These are phyloP conservation scores for Caradrina clavipalpis DNA, from an alignment of 2,888 invertebrate species.

Conservation along the genomic window DNA sequence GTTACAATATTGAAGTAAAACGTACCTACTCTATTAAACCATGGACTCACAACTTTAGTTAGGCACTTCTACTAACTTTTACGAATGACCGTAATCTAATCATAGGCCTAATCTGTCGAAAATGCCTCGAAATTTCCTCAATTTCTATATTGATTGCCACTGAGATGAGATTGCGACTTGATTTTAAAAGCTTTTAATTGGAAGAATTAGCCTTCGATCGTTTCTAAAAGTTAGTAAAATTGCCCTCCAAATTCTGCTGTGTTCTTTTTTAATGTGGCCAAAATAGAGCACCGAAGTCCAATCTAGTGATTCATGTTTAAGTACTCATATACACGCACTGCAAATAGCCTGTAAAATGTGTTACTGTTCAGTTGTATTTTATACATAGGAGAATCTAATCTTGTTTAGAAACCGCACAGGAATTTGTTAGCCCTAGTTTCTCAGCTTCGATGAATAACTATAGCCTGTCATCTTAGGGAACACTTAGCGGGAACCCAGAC, in stretches of 20 bases:
- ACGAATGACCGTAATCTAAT: too few relatives aligned
- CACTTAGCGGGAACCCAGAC: neutral
- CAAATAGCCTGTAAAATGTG: neutral
- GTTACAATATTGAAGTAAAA: constrained; percentile 13
- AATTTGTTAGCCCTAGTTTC: neutral
- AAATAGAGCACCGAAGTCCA: neutral
- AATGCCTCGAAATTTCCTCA: too few relatives aligned
- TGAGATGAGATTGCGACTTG: too few relatives aligned
- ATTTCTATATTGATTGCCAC: too few relatives aligned
- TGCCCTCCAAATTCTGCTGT: too few relatives aligned
- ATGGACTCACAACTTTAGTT: neutral
- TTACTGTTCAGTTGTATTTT: neutral
- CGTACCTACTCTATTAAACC: constrained; percentile 19
- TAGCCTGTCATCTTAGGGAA: neutral
- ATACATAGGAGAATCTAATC: neutral
- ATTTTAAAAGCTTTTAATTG: too few relatives aligned
- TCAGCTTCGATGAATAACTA: neutral
- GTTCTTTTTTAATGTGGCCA: neutral
- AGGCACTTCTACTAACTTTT: too few relatives aligned
- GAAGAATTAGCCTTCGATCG: too few relatives aligned
- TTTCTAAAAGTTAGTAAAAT: too few relatives aligned
- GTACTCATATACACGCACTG: neutral
- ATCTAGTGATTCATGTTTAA: neutral
- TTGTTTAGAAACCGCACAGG: neutral
- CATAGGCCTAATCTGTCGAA: too few relatives aligned